These are phyloP conservation scores for Tetragnatha versicolor DNA, from an alignment of 1,140 invertebrate species.

Conservation along the genomic window DNA sequence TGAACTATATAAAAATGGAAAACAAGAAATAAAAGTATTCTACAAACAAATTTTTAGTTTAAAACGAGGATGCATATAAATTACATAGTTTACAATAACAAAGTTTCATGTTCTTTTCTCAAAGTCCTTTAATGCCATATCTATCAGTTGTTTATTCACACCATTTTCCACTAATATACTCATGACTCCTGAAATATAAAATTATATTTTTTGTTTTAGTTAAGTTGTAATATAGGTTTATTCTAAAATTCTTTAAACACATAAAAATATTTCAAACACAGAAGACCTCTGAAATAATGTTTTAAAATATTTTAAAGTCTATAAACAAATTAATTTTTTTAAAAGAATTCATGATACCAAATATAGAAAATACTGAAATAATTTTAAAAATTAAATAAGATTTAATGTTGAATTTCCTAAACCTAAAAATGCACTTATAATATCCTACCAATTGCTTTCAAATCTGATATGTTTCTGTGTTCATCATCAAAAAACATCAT, in stretches of 20 bases:
- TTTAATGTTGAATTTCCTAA: neutral
- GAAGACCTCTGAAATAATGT: neutral
- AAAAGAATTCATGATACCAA: neutral
- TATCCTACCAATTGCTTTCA: slow-evolving; percentile 66
- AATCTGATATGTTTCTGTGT: slow-evolving; percentile 70
- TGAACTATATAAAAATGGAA: too few relatives aligned
- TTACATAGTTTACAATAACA: too few relatives aligned
- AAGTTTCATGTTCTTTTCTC: too few relatives aligned
- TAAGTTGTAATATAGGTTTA: neutral
- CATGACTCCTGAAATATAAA: slow-evolving; percentile 29
- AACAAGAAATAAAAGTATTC: too few relatives aligned
- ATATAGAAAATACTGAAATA: too few relatives aligned
- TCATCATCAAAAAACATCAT: slow-evolving; percentile 80
- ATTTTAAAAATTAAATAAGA: neutral
- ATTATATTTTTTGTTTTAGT: neutral
- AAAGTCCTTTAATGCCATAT: slow-evolving; percentile 25
- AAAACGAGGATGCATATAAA: too few relatives aligned
- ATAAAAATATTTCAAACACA: neutral
- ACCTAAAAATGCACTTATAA: neutral
- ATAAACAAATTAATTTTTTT: neutral
- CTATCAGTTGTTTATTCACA: slow-evolving; percentile 20
- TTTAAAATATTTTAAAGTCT: neutral
- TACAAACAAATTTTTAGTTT: too few relatives aligned
- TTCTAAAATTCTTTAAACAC: neutral
- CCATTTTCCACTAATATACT: slow-evolving; percentile 46